Evolutionary conservation across 2,888 invertebrate genomes (phyloP), one percentile per base, ranked within the genome.

Genomic region (Belgica antarctica): DNA sequence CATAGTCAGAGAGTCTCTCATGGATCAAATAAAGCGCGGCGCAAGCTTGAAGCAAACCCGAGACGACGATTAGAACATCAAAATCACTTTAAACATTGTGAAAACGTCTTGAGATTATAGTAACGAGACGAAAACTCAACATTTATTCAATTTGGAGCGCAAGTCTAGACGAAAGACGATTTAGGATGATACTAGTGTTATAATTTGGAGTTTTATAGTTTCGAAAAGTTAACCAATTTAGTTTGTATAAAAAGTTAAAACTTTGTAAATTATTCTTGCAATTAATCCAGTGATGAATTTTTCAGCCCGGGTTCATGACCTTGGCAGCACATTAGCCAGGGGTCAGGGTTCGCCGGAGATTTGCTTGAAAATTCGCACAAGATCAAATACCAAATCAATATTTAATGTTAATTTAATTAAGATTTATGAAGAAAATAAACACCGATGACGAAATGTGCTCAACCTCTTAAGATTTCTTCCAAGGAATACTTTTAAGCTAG

Each of bases 21-120:
- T 94, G 93, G 94, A 94, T 82, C 94, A 94, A 78, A 94, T 94
- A 72, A 89, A 92, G 76, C 85, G 90, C 72, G 94, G 94, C 71
- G 93, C 93, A 17, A 88, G 89, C 41, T 79, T 94, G 71, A 88
- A 88, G 71, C 87, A 91, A 75, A 90, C 93, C 73, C 77, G 79
- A 75, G 59, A 59, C 25, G 27, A 80, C 80, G 74, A 79, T 7
- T 28, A 27, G 7, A 57, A 66, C 36, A 36, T 7, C 28, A 28
- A 8, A 31, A 17, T n/a, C 34, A 7, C 31, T 31, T 31, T 4
- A 31, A 31, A 10, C 5, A 31, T 31, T 31, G n/a, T n/a, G 10
- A 31, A 31, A 31, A 7, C 31, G 5, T 31, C 10, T 31, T 31
- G 10, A 4, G 31, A 10, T 7, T 31, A 10, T 7, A 31, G 31